These are phyloP conservation scores for Deilephila porcellus DNA, from an alignment of 2,888 invertebrate species.

Conservation along the genomic window DNA sequence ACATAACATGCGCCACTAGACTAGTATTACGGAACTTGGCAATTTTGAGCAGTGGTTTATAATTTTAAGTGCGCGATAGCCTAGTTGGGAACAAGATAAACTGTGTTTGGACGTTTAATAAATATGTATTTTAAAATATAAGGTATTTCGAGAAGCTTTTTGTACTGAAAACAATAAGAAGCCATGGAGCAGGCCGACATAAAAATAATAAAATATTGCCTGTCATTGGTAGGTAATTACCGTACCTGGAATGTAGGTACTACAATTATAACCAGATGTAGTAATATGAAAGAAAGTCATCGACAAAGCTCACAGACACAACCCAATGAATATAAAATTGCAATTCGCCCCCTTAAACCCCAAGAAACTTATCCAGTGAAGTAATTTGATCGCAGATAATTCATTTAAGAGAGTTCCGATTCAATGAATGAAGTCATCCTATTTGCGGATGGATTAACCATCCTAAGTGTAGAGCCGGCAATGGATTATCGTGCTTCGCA, in stretches of 20 bases:
- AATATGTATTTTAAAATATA: too few species aligned
- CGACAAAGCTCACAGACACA: neutral
- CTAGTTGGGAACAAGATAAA: neutral
- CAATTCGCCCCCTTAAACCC: conserved; percentile 22
- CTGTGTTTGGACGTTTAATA: too few species aligned
- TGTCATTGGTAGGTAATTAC: too few species aligned
- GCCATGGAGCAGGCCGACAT: too few species aligned
- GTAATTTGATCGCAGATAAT: conserved; percentile 50
- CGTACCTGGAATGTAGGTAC: too few species aligned
- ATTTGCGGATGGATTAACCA: conserved; percentile 54
- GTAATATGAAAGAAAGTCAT: neutral
- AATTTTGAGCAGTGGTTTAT: neutral
- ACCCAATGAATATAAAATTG: neutral
- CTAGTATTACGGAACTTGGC: conserved; percentile 1
- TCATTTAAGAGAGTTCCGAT: conserved; percentile 45
- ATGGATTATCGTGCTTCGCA: conserved; percentile 29
- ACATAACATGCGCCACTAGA: neutral
- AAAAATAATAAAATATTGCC: too few species aligned
- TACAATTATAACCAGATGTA: too few species aligned
- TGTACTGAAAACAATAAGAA: too few species aligned
- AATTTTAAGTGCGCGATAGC: neutral
- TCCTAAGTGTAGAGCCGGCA: conserved; percentile 28
- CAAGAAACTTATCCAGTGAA: conserved; percentile 30
- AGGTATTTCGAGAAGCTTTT: too few species aligned
- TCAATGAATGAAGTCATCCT: conserved; percentile 47